Evolutionary conservation across 2,888 invertebrate genomes (phyloP).

Genomic region (Clusia tigrina): DNA sequence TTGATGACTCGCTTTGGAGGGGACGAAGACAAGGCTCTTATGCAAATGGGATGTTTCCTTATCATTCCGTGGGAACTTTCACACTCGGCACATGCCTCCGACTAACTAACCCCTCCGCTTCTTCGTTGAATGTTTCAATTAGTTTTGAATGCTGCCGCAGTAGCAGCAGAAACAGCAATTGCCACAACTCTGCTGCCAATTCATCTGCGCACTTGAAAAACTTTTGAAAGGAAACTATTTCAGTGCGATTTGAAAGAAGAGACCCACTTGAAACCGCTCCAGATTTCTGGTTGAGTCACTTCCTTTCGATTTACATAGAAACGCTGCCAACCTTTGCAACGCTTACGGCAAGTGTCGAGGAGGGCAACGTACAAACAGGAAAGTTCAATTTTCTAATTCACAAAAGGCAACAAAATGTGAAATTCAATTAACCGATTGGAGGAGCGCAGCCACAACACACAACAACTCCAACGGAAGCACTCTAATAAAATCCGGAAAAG

Average conservation of each 20-base stretch:
- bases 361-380: conserved; percentile 17
- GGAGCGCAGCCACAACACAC: too few relatives aligned
- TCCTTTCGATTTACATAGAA: conserved; percentile 47
- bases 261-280: conserved; percentile 41
- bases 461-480: conserved; percentile 39
- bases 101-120: conserved; percentile 48
- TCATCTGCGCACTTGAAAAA: background rate
- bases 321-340: background rate
- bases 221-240: conserved; percentile 2
- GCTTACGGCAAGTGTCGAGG: background rate
- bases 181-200: background rate
- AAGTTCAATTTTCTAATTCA: conserved; percentile 24
- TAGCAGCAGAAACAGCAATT: too few relatives aligned
- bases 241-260: conserved; percentile 34
- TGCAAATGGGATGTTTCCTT: conserved; percentile 22
- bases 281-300: conserved; percentile 49
- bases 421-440: conserved; percentile 18
- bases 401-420: background rate
- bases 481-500: conserved; percentile 26
- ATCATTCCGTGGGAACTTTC: conserved; percentile 51
- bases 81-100: conserved; percentile 44
- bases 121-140: conserved; percentile 40
- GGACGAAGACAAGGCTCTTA: background rate
- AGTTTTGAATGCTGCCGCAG: conserved; percentile 29
- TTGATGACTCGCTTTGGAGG: background rate